Evolutionary conservation across 2,888 invertebrate genomes (phyloP).

Genomic region (Dascillus cervinus): DNA sequence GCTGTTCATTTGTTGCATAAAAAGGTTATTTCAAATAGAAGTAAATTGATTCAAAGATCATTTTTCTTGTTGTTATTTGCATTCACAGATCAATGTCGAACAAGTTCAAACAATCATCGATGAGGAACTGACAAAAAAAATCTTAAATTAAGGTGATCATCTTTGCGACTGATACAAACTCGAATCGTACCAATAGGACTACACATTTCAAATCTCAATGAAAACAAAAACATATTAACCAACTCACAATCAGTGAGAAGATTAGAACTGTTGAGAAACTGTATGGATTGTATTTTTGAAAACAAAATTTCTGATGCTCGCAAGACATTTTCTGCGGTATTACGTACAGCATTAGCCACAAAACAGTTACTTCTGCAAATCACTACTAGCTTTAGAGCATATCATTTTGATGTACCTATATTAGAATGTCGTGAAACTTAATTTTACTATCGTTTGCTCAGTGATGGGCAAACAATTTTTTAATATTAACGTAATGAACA

Average conservation of each 20-base stretch:
- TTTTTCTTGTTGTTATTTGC: too few species aligned
- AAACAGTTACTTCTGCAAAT: too few species aligned
- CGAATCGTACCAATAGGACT: conserved; percentile 89
- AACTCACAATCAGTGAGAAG: conserved; percentile 87
- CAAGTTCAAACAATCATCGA: conserved; percentile 79
- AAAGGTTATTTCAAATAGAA: too few species aligned
- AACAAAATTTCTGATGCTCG: conserved; percentile 95
- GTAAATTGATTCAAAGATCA: too few species aligned
- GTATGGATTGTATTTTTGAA: conserved; percentile 92
- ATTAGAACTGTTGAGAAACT: conserved; percentile 81
- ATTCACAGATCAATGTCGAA: conserved; percentile 64
- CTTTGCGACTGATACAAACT: conserved; percentile 69
- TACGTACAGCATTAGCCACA: too few species aligned
- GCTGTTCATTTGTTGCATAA: too few species aligned
- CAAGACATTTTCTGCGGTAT: conserved; percentile 90
- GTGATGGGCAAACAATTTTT: too few species aligned
- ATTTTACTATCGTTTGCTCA: too few species aligned
- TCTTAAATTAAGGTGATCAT: conserved; percentile 63
- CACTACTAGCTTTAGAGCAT: too few species aligned
- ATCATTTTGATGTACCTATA: too few species aligned
- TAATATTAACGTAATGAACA: too few species aligned
- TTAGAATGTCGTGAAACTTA: too few species aligned
- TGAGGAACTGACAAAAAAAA: conserved; percentile 77
- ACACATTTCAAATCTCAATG: conserved; percentile 67
- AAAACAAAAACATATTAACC: conserved; percentile 67